phyloP scores from a whole-genome alignment of 2,113 vertebrate genomes.

The Pachycephala philippinensis region DNA sequence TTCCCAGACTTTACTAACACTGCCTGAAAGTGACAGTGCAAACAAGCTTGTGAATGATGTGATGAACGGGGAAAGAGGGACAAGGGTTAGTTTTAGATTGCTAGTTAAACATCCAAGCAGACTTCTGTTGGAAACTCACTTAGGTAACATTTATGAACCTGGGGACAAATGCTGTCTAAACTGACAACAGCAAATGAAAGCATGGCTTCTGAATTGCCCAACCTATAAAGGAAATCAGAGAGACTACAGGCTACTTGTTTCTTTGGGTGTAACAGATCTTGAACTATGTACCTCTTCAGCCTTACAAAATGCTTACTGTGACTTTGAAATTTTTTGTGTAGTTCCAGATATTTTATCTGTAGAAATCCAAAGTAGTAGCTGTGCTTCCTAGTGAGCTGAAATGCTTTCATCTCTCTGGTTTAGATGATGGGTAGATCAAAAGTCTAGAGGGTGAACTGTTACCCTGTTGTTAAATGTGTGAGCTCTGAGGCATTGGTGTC shows the following conservation, averaged over 20 bases:
- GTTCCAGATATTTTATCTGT: not conserved
- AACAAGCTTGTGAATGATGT: not conserved
- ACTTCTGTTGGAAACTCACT: not conserved
- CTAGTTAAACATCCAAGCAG: not conserved
- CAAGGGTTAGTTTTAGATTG: not conserved
- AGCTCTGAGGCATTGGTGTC: not conserved
- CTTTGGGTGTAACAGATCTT: not conserved
- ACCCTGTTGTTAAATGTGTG: not conserved
- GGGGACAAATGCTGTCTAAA: not conserved
- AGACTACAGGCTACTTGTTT: not conserved
- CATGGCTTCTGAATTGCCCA: not conserved
- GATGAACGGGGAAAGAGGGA: not conserved
- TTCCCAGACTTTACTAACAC: not conserved
- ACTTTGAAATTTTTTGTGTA: not conserved
- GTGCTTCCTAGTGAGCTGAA: not conserved
- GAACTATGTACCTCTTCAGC: not conserved
- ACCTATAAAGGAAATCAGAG: not conserved
- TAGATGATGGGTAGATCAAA: not conserved
- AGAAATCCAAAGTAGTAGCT: not conserved
- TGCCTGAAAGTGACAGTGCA: not conserved
- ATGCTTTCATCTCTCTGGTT: not conserved
- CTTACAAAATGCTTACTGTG: not conserved
- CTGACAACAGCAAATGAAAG: not conserved
- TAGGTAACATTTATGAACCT: not conserved
- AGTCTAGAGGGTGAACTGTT: not conserved